Evolutionary conservation across 2,797 vertebrate genomes (phyloP), one percentile per base, ranked within the genome.

Genomic region (Poecilia velifera): DNA sequence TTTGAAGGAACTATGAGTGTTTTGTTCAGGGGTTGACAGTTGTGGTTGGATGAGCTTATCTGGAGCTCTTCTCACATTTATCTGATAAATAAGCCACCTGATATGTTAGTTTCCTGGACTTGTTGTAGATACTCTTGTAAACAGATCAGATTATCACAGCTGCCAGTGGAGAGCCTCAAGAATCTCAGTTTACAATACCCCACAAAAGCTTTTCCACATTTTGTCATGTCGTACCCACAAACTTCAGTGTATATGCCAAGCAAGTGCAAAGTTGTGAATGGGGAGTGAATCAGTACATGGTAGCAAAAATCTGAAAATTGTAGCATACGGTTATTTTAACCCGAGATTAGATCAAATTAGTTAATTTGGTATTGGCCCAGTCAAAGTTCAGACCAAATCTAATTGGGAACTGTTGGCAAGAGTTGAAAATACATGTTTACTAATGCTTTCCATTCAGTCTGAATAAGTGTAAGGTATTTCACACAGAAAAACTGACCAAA

Each of bases 41-140:
- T 84, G 68, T 4, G 74, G 53, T 77, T 59, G 77, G 77, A 89
- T 87, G 43, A 68, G 71, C 86, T 91, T 91, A 90, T 91, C 90
- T 89, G 62, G 76, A 82, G 86, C 88, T 75, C 89, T 86, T 91
- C 92, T 90, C 90, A 90, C 87, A 86, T 87, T 92, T 93, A 94
- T 93, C 92, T 89, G 78, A 82, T 78, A 79, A 76, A 91, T 93
- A 92, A 85, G 84, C 79, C 77, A 92, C 88, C 91, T 91, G 91
- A 92, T 90, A 90, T 76, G 85, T 88, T 81, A 76, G 83, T 87
- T 91, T 87, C 89, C 91, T 79, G 87, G 85, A 88, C 85, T 87
- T 82, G 80, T 87, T 83, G 78, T 84, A 76, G 87, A 77, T 80
- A 73, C 84, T 82, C 86, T 79, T 86, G 87, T 92, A 89, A 93